These are phyloP conservation scores for Aplysia californica DNA, from an alignment of 1,140 invertebrate genomes.

Conservation along the genomic window DNA sequence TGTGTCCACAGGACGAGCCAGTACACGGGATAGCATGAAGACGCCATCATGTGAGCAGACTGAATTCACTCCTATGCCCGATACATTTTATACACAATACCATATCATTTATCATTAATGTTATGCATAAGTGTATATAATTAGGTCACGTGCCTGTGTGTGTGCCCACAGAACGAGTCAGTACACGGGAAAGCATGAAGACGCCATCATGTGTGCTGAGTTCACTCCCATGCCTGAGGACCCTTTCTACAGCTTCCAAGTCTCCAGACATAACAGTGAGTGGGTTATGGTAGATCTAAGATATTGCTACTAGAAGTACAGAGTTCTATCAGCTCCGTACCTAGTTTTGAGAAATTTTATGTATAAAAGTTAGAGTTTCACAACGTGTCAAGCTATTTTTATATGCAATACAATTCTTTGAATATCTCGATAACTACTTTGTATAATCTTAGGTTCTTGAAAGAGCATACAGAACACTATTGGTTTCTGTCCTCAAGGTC, in stretches of 20 bases:
- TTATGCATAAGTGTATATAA: too few relatives aligned
- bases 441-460: too few relatives aligned
- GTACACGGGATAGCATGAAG: constrained; percentile 2
- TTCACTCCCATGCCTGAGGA: constrained; percentile 20
- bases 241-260: constrained; percentile 19
- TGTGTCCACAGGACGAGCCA: background rate
- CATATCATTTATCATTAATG: too few relatives aligned
- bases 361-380: background rate
- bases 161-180: background rate
- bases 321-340: background rate
- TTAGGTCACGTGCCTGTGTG: too few relatives aligned
- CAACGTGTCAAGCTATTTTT: background rate
- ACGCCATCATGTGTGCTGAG: constrained; percentile 28
- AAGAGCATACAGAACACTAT: too few relatives aligned
- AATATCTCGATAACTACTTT: background rate
- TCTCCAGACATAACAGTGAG: constrained; percentile 28
- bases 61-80: constrained; percentile 18
- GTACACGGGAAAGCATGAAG: constrained; percentile 4
- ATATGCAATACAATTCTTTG: background rate
- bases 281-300: background rate
- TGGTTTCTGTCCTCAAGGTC: too few relatives aligned
- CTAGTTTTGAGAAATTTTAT: background rate
- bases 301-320: background rate
- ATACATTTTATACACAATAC: too few relatives aligned
- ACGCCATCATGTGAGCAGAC: constrained; percentile 29